Evolutionary conservation across 2,113 vertebrate species (phyloP).

Genomic region (Eubucco bourcierii): DNA sequence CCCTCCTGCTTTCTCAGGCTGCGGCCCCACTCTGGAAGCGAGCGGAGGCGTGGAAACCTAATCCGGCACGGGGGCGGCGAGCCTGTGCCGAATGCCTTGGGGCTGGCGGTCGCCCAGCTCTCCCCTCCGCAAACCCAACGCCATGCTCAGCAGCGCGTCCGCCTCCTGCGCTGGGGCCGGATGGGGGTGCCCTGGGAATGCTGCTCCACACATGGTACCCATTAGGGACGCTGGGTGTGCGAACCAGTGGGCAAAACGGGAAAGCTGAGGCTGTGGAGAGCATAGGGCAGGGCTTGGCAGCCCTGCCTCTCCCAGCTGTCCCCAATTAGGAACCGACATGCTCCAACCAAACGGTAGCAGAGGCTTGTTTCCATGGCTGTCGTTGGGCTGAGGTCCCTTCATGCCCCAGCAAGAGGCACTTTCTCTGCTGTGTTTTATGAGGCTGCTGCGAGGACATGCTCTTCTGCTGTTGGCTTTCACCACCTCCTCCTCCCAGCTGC

Average conservation of each 20-base stretch:
- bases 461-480: neutral
- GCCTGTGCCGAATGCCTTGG: neutral
- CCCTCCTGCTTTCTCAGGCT: slow-evolving; percentile 26
- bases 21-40: neutral
- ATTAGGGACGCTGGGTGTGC: neutral
- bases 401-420: neutral
- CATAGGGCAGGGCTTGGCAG: neutral
- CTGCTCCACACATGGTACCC: neutral
- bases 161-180: accelerated
- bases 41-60: neutral
- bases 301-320: neutral
- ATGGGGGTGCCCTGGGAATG: neutral
- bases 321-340: accelerated
- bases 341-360: neutral
- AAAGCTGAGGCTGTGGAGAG: neutral
- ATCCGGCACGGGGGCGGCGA: neutral
- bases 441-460: neutral
- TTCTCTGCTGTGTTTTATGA: neutral
- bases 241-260: neutral
- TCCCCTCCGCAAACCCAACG: accelerated
- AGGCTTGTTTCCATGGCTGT: neutral
- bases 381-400: accelerated
- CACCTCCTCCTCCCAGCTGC: neutral
- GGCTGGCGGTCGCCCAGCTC: neutral
- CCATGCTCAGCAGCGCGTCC: accelerated